These are phyloP conservation scores for Columba guinea DNA, from an alignment of 2,797 vertebrate genomes.

Conservation along the genomic window DNA sequence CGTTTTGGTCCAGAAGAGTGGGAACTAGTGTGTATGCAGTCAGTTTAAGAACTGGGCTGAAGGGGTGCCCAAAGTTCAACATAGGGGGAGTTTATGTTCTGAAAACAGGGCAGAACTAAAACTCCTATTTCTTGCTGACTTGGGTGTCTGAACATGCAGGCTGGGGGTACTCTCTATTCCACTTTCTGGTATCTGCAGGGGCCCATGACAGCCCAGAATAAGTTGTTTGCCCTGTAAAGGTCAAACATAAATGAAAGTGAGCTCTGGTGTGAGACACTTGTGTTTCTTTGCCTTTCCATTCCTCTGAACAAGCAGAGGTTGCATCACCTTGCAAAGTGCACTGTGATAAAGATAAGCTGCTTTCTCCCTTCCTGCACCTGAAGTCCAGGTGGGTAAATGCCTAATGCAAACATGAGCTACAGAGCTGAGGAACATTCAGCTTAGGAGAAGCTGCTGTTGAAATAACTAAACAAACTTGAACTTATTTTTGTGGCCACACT, in stretches of 20 bases:
- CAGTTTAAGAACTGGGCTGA: not conserved
- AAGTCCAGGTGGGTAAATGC: not conserved
- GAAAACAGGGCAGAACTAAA: not conserved
- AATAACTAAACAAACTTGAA: not conserved
- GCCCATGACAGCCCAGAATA: not conserved
- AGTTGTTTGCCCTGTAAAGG: not conserved
- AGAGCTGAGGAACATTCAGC: not conserved
- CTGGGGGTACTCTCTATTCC: not conserved
- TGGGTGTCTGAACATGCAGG: fast-evolving
- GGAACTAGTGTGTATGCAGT: not conserved
- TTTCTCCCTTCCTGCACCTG: not conserved
- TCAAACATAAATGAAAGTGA: not conserved
- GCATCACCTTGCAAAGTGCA: not conserved
- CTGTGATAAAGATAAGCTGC: not conserved
- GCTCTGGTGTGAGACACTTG: not conserved
- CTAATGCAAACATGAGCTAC: not conserved
- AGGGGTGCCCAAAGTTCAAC: not conserved
- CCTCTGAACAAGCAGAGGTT: not conserved
- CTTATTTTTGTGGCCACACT: not conserved
- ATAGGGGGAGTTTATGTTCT: not conserved
- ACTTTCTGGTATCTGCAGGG: not conserved
- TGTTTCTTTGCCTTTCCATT: not conserved
- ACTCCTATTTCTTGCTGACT: not conserved
- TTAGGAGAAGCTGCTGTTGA: not conserved
- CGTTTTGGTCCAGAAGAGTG: not conserved